phyloP scores from a whole-genome alignment of 2,888 invertebrate species.

The Syrphus vitripennis region DNA sequence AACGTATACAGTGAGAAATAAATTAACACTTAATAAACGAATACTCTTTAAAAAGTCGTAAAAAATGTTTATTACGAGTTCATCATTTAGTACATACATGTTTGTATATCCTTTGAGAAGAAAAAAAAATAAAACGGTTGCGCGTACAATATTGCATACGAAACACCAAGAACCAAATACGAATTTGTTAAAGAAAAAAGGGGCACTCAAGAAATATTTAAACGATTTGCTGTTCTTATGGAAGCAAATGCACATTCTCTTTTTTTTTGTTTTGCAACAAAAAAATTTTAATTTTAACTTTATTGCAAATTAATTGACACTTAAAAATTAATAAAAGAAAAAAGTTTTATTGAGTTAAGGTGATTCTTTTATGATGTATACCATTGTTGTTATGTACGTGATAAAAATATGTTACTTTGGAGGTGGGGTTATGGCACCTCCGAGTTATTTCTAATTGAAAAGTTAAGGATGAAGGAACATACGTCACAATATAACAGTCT shows the following conservation, averaged over 20 bases:
- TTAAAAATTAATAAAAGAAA: not conserved
- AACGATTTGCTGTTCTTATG: not conserved
- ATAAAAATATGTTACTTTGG: too few relatives aligned
- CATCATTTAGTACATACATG: constrained; percentile 4
- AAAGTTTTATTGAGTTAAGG: too few relatives aligned
- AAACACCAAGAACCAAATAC: not conserved
- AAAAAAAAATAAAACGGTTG: not conserved
- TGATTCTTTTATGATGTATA: too few relatives aligned
- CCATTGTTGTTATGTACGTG: too few relatives aligned
- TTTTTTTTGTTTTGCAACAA: not conserved
- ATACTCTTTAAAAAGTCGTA: constrained; percentile 25
- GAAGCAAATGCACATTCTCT: not conserved
- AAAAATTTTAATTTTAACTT: not conserved
- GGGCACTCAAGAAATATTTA: not conserved
- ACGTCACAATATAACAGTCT: too few relatives aligned
- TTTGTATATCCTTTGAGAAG: constrained; percentile 22
- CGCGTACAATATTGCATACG: not conserved
- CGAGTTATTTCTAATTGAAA: too few relatives aligned
- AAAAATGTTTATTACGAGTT: constrained; percentile 12
- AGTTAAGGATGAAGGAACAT: too few relatives aligned
- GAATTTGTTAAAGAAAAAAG: not conserved
- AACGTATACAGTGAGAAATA: not conserved
- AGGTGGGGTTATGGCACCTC: too few relatives aligned
- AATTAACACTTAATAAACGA: constrained; percentile 30
- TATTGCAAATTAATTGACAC: not conserved